Percentiles rank a stretch among this genome's conserved stretches.
These are phyloP conservation scores for Toxonevra muliebris DNA, from an alignment of 2,888 invertebrate genomes.

Conservation along the genomic window DNA sequence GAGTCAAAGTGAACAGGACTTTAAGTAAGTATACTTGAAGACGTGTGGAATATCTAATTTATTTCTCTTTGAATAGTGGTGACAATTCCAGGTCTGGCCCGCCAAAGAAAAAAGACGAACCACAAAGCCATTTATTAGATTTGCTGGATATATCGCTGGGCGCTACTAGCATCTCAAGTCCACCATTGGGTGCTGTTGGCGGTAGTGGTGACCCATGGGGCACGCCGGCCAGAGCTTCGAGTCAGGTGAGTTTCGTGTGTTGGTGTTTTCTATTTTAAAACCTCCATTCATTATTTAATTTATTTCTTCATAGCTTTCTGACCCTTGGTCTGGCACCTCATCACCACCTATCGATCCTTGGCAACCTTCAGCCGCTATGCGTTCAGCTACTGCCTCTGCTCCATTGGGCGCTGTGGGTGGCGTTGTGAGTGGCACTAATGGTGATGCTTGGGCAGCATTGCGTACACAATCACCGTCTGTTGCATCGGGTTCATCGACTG, in stretches of 20 bases:
- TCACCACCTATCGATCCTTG: constrained; percentile 63
- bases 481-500: constrained; percentile 63
- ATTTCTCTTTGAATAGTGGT: constrained; percentile 7
- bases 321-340: constrained; percentile 64
- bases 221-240: constrained; percentile 68
- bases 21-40: constrained; percentile 71
- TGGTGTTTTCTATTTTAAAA: background rate
- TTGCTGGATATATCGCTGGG: constrained; percentile 83
- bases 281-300: background rate
- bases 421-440: constrained; percentile 40
- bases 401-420: constrained; percentile 52
- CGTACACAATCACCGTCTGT: constrained; percentile 64
- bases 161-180: constrained; percentile 68
- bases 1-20: constrained; percentile 93
- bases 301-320: constrained; percentile 49
- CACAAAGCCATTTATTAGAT: constrained; percentile 81
- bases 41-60: constrained; percentile 3
- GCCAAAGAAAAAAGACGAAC: constrained; percentile 53
- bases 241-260: constrained; percentile 65
- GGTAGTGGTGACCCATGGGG: constrained; percentile 79
- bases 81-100: constrained; percentile 4
- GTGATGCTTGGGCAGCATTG: constrained; percentile 56
- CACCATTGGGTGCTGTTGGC: constrained; percentile 62
- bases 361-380: constrained; percentile 53
- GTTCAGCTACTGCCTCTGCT: constrained; percentile 36